Base-by-base conservation (phyloP, 2,888 invertebrate genomes). In the Aporophyla nigra region DNA sequence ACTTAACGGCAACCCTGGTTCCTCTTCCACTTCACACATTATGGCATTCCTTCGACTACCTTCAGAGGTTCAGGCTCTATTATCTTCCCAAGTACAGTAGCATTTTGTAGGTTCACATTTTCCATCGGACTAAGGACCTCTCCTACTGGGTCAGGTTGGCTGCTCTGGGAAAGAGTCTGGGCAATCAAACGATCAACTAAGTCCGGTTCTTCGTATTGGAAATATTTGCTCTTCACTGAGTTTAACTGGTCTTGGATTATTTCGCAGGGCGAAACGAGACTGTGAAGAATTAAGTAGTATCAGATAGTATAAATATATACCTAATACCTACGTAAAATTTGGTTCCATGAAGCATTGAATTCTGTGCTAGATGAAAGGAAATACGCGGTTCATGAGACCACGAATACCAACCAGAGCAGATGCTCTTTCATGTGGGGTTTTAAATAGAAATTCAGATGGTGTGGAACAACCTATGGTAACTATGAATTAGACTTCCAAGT, bases 101-200 rank as follows among this genome's bases (percentile, higher is more conserved):
- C 90, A 66, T 92, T 91, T 53, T 91, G 91, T 3, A 95, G 78
- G 14, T 82, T 88, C 1, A 92, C 89, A 56, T 90, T 92, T 68
- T 95, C 92, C 68, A 93, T 51, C 0, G 93, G 92, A 21, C 90
- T 90, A 2, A 95, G 88, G 0, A 92, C 91, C 1, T 93, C 92
- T 3, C 87, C 92, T 0, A 95, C 74, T 0, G 92, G 93, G 85
- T 95, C 95, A 7, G 89, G 72, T n/a, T 81, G 84, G 54, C 84
- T 89, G 27, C 88, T 86, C 67, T 92, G 92, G 0, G 93, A 91
- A 0, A 92, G 82, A 0, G 92, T 90, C 71, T 94, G 93, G 0
- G 91, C 90, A n/a, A 94, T 58, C 1, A 95, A 86, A 0, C 92
- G 90, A 46, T 93, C 92, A 0, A 92, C 91, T 4, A 94, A 75